phyloP scores from a whole-genome alignment of 2,113 vertebrate species.

The Equus przewalskii region DNA sequence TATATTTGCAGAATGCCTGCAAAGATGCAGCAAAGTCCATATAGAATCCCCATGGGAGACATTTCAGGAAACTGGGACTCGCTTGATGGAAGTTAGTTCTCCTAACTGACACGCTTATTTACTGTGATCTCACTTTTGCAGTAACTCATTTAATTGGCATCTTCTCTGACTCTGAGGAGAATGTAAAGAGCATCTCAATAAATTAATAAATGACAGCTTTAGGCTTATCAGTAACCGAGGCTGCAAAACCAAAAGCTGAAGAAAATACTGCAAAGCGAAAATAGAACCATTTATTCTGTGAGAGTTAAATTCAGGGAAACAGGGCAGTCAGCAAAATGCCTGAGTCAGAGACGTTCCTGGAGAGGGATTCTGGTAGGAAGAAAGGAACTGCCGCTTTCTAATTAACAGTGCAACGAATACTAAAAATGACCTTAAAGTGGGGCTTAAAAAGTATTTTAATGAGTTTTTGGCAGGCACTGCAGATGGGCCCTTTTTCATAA shows the following conservation, averaged over 20 bases:
- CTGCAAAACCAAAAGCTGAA: slow-evolving; percentile 69
- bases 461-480: slow-evolving; percentile 76
- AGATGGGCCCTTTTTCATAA: slow-evolving; percentile 76
- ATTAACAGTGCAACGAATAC: slow-evolving; percentile 71
- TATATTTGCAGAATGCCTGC: slow-evolving; percentile 38
- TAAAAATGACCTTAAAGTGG: slow-evolving; percentile 79
- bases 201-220: slow-evolving; percentile 83
- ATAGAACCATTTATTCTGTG: slow-evolving; percentile 68
- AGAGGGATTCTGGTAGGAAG: slow-evolving; percentile 56
- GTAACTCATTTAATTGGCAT: slow-evolving; percentile 74
- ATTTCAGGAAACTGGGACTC: slow-evolving; percentile 20
- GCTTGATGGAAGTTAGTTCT: neutral
- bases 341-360: slow-evolving; percentile 38
- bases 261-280: slow-evolving; percentile 77
- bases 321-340: slow-evolving; percentile 70
- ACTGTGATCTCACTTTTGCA: slow-evolving; percentile 45
- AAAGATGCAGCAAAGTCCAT: slow-evolving; percentile 43
- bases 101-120: slow-evolving; percentile 55
- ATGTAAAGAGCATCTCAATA: slow-evolving; percentile 65
- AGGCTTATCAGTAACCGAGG: slow-evolving; percentile 68
- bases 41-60: slow-evolving; percentile 29
- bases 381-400: slow-evolving; percentile 62
- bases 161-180: slow-evolving; percentile 57
- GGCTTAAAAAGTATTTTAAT: slow-evolving; percentile 81
- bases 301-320: slow-evolving; percentile 67